Evolutionary conservation across 2,797 vertebrate species (phyloP), one percentile per base, ranked within the genome.

Genomic region (Paedocypris micromegethes): DNA sequence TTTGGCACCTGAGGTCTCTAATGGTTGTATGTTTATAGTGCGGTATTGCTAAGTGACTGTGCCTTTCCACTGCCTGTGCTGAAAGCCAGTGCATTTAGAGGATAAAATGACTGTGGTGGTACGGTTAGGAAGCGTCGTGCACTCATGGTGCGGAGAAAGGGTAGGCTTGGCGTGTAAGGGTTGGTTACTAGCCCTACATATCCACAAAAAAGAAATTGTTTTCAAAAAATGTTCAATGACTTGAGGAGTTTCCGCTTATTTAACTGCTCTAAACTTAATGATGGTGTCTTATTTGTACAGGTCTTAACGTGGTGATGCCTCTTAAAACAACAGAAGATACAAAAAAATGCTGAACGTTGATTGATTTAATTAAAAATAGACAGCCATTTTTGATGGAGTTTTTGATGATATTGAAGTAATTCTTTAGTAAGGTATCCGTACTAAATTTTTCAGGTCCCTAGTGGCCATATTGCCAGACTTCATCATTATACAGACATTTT

Each of bases 11-110:
- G 50, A 54, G 72, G 72, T 75, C 67, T 64, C 76, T 80, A 79
- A 87, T 87, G 79, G 82, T 66, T 64, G 73, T 77, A 75, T 72
- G 78, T 83, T 83, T 85, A 85, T 83, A 74, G 72, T 76, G 73
- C 63, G 6, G 39, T 62, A 71, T 73, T 61, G 68, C 80, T 85
- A 83, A 86, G 83, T 86, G 84, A 81, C 81, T 64, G 66, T 63
- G 75, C 72, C 76, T 71, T 75, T 76, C 57, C 4, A 71, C 69
- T 67, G 74, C 67, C 71, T 43, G 9, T 62, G 75, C 72, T 79
- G 77, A 64, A 75, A 79, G 70, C 73, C 77, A 83, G 70, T 76
- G 74, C 67, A 73, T 80, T 74, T 82, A 75, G 37, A 63, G 64
- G 77, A 66, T 62, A 72, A 62, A 77, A 75, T 78, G 73, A 45